phyloP scores from a whole-genome alignment of 2,113 vertebrate genomes.

The Helogale parvula region DNA sequence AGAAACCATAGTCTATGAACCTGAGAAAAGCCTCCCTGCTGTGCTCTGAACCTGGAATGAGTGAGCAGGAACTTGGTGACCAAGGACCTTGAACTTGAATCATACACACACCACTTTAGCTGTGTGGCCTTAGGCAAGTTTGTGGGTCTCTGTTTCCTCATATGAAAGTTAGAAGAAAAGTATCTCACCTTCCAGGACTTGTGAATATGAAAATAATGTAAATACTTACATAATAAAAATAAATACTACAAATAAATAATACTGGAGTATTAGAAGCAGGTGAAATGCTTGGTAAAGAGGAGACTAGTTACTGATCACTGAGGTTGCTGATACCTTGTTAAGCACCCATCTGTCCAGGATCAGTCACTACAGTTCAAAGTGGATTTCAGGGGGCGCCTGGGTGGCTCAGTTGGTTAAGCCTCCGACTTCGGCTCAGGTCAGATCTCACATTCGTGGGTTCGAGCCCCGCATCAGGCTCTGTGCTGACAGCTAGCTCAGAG shows the following conservation, averaged over 20 bases:
- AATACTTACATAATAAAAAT: not conserved
- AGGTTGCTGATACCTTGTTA: not conserved
- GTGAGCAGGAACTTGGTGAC: not conserved
- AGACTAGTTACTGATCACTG: not conserved
- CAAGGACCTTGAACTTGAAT: not conserved
- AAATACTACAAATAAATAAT: too few relatives aligned
- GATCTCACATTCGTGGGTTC: too few relatives aligned
- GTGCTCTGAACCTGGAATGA: not conserved
- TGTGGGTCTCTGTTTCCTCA: not conserved
- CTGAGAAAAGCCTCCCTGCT: not conserved
- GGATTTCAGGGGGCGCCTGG: not conserved
- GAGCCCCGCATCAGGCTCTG: too few relatives aligned
- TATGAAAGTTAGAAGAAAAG: not conserved
- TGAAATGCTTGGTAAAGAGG: not conserved
- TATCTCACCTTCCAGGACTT: not conserved
- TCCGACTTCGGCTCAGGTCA: too few relatives aligned
- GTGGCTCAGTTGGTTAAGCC: too few relatives aligned
- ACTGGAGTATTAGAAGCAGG: not conserved
- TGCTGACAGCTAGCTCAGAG: too few relatives aligned
- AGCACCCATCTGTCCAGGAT: not conserved
- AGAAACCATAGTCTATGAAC: not conserved
- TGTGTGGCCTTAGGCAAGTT: not conserved
- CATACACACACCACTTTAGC: not conserved
- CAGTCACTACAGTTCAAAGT: not conserved
- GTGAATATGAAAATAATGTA: not conserved